Evolutionary conservation across 2,888 invertebrate genomes (phyloP).

Genomic region (Drosophila buzzatii): DNA sequence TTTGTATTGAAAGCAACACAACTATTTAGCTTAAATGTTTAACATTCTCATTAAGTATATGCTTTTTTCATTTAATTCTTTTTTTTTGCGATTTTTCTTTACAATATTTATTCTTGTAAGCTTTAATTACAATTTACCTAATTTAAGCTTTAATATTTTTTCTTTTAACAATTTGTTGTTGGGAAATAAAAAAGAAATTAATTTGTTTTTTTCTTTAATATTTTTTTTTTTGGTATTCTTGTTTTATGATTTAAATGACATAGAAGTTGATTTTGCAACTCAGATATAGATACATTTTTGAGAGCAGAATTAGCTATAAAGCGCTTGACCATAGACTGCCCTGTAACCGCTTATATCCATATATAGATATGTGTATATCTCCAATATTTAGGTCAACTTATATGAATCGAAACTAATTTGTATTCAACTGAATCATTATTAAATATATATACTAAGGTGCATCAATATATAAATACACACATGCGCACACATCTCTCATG

Average conservation of each 20-base stretch:
- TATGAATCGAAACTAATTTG: not conserved
- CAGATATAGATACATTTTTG: constrained; percentile 10
- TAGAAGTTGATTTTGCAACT: constrained; percentile 14
- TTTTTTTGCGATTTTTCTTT: constrained; percentile 45
- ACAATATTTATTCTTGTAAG: constrained; percentile 38
- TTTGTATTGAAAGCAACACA: constrained; percentile 61
- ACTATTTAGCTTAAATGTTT: constrained; percentile 59
- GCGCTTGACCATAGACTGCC: constrained; percentile 29
- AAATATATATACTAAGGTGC: not conserved
- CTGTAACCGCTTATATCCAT: not conserved
- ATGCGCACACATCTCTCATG: constrained; percentile 1
- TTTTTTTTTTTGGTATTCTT: not conserved
- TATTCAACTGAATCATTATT: not conserved
- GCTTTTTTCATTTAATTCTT: not conserved
- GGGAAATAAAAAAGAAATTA: not conserved
- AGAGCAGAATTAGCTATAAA: constrained; percentile 30
- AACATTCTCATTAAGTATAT: constrained; percentile 52
- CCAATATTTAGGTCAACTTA: not conserved
- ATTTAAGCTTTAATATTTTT: constrained; percentile 17
- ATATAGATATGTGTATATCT: not conserved
- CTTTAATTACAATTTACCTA: constrained; percentile 47
- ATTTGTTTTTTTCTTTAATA: not conserved
- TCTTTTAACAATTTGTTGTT: constrained; percentile 1
- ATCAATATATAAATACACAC: constrained; percentile 13
- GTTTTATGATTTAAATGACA: not conserved